Conservation (phyloP, 2,113 vertebrate genomes). For the Toxotes chatareus region DNA sequence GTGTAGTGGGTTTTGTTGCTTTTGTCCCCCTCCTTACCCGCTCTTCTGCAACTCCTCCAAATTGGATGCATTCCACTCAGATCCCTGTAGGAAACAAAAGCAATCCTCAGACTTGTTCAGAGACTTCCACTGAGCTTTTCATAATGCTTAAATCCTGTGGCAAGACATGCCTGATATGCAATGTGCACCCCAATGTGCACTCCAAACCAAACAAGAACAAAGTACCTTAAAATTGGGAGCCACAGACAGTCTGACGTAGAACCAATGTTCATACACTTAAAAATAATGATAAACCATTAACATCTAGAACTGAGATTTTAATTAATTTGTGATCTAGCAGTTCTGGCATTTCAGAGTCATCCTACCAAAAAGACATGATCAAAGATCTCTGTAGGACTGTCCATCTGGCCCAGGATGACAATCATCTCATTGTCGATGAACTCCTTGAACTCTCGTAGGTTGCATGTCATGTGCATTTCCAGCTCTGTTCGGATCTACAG, state of each 20-base stretch:
- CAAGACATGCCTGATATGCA: conserved; percentile 21
- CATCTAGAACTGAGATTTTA: not conserved
- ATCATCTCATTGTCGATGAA: conserved; percentile 99
- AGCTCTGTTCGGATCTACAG: conserved; percentile 94
- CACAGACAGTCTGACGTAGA: no score
- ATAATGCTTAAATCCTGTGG: conserved; percentile 59
- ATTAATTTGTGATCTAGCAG: not conserved
- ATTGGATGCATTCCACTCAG: conserved; percentile 98
- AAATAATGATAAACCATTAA: not conserved
- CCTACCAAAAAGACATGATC: conserved; percentile 97
- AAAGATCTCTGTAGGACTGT: conserved; percentile 98
- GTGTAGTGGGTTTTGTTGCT: conserved; percentile 1
- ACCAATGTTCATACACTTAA: not conserved
- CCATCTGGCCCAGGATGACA: conserved; percentile 98
- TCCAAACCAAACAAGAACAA: conserved; percentile 47
- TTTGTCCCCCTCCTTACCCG: conserved; percentile 86
- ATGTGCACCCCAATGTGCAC: not conserved
- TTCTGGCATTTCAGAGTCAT: conserved; percentile 13
- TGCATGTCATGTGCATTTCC: conserved; percentile 99
- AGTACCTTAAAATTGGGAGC: conserved; percentile 42
- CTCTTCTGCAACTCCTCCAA: conserved; percentile 96
- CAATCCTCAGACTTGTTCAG: conserved; percentile 60
- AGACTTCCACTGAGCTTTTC: conserved; percentile 54
- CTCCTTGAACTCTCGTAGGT: conserved; percentile 97
- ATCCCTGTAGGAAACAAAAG: conserved; percentile 87